phyloP scores from a whole-genome alignment of 2,113 vertebrate genomes.

The Verasper variegatus region DNA sequence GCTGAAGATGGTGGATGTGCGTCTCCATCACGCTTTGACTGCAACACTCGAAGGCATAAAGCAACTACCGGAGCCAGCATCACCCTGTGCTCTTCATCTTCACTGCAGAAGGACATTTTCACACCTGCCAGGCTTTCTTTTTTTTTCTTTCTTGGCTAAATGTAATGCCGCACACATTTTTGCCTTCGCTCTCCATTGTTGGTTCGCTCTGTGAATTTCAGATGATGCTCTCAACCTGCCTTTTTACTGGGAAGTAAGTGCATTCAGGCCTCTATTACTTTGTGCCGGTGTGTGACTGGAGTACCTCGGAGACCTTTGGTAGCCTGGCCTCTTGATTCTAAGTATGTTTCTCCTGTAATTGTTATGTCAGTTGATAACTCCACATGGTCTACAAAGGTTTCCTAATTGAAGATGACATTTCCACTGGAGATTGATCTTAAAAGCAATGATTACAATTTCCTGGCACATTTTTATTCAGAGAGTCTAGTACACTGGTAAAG shows the following conservation, averaged over 20 bases:
- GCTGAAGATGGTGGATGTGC: slow-evolving; percentile 26
- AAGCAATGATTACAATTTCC: neutral
- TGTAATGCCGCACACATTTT: slow-evolving; percentile 45
- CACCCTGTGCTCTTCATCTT: slow-evolving; percentile 44
- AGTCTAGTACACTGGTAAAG: neutral
- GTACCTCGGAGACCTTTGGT: neutral
- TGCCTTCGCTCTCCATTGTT: slow-evolving; percentile 5
- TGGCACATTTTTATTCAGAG: neutral
- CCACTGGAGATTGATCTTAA: slow-evolving; percentile 1
- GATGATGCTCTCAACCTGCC: slow-evolving; percentile 8
- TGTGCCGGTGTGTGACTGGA: neutral
- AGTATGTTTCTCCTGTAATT: neutral
- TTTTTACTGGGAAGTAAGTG: slow-evolving; percentile 2
- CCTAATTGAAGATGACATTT: neutral
- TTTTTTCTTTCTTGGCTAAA: slow-evolving; percentile 24
- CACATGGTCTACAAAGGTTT: neutral
- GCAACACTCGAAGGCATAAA: slow-evolving; percentile 31
- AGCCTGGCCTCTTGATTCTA: neutral
- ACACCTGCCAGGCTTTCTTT: slow-evolving; percentile 40
- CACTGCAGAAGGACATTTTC: slow-evolving; percentile 51
- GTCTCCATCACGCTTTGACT: slow-evolving; percentile 21
- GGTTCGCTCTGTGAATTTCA: slow-evolving; percentile 2
- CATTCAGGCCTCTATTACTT: slow-evolving; percentile 12
- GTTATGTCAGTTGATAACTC: slow-evolving; percentile 5
- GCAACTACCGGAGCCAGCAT: slow-evolving; percentile 7